Conservation (phyloP, 2,797 vertebrate genomes). For the Nasua narica region DNA sequence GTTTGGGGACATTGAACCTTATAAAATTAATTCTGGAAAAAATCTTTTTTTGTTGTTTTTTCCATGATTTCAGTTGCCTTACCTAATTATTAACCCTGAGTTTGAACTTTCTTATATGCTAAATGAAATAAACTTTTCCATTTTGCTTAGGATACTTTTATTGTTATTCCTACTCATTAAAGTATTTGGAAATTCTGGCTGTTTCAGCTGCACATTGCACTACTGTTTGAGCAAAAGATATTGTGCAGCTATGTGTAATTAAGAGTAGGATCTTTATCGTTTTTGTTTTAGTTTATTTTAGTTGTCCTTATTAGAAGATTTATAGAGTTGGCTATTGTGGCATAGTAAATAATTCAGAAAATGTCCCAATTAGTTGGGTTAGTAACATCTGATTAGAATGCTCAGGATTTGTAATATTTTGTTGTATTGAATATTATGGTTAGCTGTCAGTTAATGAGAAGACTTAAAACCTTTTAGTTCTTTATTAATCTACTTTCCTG, state of each 20-base stretch:
- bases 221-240: background rate
- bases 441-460: constrained; percentile 15
- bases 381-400: background rate
- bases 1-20: background rate
- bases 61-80: background rate
- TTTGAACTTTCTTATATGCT: background rate
- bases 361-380: background rate
- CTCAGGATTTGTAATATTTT: constrained; percentile 1
- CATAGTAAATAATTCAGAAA: background rate
- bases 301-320: background rate
- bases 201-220: background rate
- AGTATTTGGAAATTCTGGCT: background rate
- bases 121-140: background rate
- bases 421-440: background rate
- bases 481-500: background rate
- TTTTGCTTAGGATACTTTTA: background rate
- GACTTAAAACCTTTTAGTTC: background rate
- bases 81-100: background rate
- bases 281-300: constrained; percentile 19
- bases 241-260: background rate
- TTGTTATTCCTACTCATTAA: background rate
- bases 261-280: background rate
- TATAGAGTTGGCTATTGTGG: background rate
- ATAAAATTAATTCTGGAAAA: background rate
- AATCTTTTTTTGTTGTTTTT: background rate